Base-by-base conservation (phyloP, 2,888 invertebrate species). In the Drosophila kanekoi region DNA sequence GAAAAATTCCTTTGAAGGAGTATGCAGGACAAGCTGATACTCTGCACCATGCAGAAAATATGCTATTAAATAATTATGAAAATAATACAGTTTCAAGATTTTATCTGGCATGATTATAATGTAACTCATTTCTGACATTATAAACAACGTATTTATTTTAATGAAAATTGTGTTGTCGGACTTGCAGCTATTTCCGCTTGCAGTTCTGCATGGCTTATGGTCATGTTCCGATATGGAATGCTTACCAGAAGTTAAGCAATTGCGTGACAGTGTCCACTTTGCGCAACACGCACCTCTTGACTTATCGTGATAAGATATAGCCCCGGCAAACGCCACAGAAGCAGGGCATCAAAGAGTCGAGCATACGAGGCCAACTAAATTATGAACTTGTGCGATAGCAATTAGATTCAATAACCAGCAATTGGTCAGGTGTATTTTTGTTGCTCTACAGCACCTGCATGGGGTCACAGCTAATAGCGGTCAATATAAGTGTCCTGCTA, bases 131-230 rank as follows among this genome's bases (percentile, higher is more conserved):
- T 18, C 38, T 4, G 35, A 28, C n/a, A 40, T 38, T 13, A 14
- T 10, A 44, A 44, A 32, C 35, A 32, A 43, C 32, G 32, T 45
- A 45, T 51, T 53, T 35, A 41, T 28, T 66, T 33, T 9, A 40
- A 68, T 57, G 16, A 35, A 32, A 44, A 49, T 45, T 67, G 44
- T 67, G 68, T 45, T 51, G 51, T 41, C 35, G 33, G 38, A 67
- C 33, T 51, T 67, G 51, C 66, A 57, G 51, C 57, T 14, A 67
- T 68, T 41, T 68, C 58, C 68, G 68, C 14, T 35, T 44, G 51
- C 68, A 68, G 8, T 41, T 18, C 4, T n/a, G 33, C 16, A 14
- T 20, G 33, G 54, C 4, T 44, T 56, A 18, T n/a, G 68, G 48
- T 33, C 49, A 44, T 44, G 49, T 44, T 40, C 13, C 18, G 49